These are phyloP conservation scores for Neopelma chrysocephalum DNA, from an alignment of 2,797 vertebrate species.

Conservation along the genomic window DNA sequence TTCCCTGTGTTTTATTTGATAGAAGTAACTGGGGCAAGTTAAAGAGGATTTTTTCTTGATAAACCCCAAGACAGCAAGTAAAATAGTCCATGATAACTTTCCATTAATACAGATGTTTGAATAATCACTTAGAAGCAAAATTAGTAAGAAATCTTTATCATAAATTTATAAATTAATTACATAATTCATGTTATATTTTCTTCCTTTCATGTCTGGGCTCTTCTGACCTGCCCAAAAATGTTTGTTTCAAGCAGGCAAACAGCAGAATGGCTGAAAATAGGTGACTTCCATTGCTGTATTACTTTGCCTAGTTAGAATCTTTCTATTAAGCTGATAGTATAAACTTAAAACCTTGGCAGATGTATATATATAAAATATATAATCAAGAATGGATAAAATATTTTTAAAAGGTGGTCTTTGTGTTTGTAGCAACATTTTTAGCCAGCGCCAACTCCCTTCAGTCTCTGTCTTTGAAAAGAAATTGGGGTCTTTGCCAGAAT, in stretches of 20 bases:
- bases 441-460: neutral
- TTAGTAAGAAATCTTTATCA: neutral
- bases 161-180: neutral
- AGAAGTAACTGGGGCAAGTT: neutral
- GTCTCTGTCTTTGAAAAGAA: constrained; percentile 4
- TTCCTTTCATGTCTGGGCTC: neutral
- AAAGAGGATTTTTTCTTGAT: neutral
- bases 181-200: neutral
- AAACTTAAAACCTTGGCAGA: neutral
- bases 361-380: neutral
- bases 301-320: neutral
- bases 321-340: neutral
- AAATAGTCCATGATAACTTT: neutral
- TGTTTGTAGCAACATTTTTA: neutral
- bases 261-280: neutral
- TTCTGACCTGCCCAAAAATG: neutral
- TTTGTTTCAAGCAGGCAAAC: neutral
- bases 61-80: neutral
- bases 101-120: neutral
- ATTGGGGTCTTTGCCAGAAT: neutral
- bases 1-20: neutral
- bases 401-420: neutral
- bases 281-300: neutral
- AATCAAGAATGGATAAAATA: neutral
- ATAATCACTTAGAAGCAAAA: neutral